Evolutionary conservation across 2,797 vertebrate species (phyloP), one percentile per base, ranked within the genome.

Genomic region (Luscinia luscinia): DNA sequence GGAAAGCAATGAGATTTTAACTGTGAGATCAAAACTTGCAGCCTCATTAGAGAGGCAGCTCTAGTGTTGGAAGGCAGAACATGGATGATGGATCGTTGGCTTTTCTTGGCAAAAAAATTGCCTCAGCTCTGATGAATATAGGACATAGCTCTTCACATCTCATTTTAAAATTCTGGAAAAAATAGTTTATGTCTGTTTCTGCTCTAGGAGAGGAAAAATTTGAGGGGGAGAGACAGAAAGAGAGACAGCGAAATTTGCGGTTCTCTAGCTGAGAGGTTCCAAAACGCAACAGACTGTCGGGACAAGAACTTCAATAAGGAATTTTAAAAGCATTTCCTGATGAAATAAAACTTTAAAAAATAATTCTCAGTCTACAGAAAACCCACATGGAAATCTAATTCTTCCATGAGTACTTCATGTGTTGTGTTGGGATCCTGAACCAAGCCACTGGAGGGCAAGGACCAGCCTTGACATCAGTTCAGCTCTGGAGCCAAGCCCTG

Each of bases 91-190:
- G 59, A 67, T 62, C 1, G 0, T 46, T 87, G 84, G 51, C 76
- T 94, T 94, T 91, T 68, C 85, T 92, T 94, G 93, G 94, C 62
- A 85, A 86, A 91, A 63, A 13, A 0, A 52, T 3, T 3, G 1
- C 30, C 55, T 84, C 9, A 0, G 34, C 38, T 86, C 48, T 82
- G 63, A 78, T 86, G 62, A 90, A 82, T 91, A 61, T 24, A 84
- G 64, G 80, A 69, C 57, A 58, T 34, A 84, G n/a, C 14, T 48
- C 57, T 93, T 92, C 36, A 14, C 54, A 82, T 90, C 41, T 93
- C 64, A 94, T 91, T 94, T 91, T 89, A 84, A 95, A 94, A 86
- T 88, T 78, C n/a, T 89, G 79, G 94, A 52, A 95, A 93, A 95
- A 79, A 34, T 81, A 85, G 22, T 34, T 81, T 89, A n/a, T 87